These are phyloP conservation scores for Heterotilapia buettikoferi DNA, from an alignment of 2,113 vertebrate genomes.

Conservation along the genomic window DNA sequence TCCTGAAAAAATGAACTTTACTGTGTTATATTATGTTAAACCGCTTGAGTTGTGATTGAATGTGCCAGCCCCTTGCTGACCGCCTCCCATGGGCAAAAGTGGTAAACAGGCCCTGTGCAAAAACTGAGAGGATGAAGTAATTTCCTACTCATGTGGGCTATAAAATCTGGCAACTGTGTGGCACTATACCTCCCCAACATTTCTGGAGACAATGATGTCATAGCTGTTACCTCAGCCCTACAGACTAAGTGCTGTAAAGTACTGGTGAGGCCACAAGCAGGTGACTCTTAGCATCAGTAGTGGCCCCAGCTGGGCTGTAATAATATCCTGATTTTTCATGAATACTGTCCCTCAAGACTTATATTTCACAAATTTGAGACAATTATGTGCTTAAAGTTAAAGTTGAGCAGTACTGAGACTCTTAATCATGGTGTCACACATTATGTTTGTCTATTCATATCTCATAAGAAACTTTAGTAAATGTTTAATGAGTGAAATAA, in stretches of 20 bases:
- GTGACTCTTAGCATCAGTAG: slow-evolving; percentile 51
- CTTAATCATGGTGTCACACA: background rate
- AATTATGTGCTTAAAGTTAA: slow-evolving; percentile 50
- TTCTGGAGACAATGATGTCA: slow-evolving; percentile 73
- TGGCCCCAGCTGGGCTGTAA: slow-evolving; percentile 54
- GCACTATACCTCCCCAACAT: slow-evolving; percentile 44
- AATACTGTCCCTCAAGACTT: slow-evolving; percentile 39
- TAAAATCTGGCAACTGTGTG: slow-evolving; percentile 61
- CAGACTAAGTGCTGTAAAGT: slow-evolving; percentile 58
- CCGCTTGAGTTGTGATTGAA: slow-evolving; percentile 12
- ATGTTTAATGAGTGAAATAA: background rate
- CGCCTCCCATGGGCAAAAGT: slow-evolving; percentile 32
- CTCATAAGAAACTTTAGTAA: background rate
- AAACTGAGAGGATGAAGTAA: slow-evolving; percentile 62
- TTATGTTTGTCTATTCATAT: background rate
- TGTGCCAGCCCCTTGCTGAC: slow-evolving; percentile 31
- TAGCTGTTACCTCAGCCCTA: slow-evolving; percentile 43
- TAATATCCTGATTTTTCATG: slow-evolving; percentile 56
- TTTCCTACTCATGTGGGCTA: slow-evolving; percentile 56
- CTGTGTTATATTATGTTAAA: background rate
- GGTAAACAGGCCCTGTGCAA: slow-evolving; percentile 49
- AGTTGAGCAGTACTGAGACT: background rate
- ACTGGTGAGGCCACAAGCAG: slow-evolving; percentile 56
- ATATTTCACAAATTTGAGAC: slow-evolving; percentile 30
- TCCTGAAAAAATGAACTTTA: background rate